Base-by-base conservation (phyloP, 2,797 vertebrate genomes). In the Cryptoblepharus egeriae region DNA sequence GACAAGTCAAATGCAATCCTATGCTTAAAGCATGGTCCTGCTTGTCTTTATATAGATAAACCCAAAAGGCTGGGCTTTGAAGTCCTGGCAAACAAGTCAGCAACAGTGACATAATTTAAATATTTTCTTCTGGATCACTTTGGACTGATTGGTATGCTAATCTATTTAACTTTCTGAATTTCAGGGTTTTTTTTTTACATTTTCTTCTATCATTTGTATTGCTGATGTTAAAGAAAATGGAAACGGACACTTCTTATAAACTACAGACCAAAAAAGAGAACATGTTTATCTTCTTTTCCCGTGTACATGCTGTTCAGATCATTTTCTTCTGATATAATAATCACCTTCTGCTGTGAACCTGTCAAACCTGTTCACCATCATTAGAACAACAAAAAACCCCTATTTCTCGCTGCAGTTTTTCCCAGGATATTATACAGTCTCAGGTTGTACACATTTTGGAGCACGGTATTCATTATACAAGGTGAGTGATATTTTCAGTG, bases 361-460 rank as follows among this genome's bases (percentile, higher is more conserved):
- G 42, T 39, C 74, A 72, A 83, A 60, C 26, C 28, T 24, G 8
- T 39, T 88, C 65, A 35, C 37, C 60, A 84, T 88, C 42, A 82
- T 13, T 9, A 18, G 11, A 26, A 69, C 70, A 37, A 77, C 35
- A 85, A 73, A n/a, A 76, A 82, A 35, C 32, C 42, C 9, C 74
- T 69, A 39, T 39, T 60, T 83, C 7, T 79, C 84, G 35, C 20
- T 61, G 26, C 77, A 82, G 26, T 63, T 85, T 71, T 39, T 16
- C 3, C 24, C 24, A 55, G 61, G 22, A 85, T 55, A 76, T 79
- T 72, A 79, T 74, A 74, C 63, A 39, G 69, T 68, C 4, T 18
- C 39, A n/a, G 20, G 2, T n/a, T 75, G 69, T 84, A 28, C 58
- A 78, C 9, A 37, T 84, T 90, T 84, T 89, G 65, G 32, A 49